These are phyloP conservation scores for Elegia similella DNA, from an alignment of 2,888 invertebrate genomes.

Conservation along the genomic window DNA sequence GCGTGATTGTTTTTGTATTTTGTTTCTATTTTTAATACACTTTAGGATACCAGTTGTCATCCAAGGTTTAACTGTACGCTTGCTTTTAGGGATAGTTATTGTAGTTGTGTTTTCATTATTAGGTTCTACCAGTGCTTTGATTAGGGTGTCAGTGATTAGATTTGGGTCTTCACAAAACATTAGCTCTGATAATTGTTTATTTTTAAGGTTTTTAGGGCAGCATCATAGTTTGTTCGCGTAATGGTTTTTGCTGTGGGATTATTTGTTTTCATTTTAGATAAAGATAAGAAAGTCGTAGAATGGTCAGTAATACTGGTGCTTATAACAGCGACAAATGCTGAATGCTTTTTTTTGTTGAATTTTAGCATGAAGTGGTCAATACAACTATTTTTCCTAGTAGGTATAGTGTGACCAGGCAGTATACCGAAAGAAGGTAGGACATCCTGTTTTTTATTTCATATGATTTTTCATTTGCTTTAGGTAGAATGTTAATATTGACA, in stretches of 20 bases:
- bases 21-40: too few relatives aligned
- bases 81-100: not conserved
- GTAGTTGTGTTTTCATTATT: not conserved
- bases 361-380: not conserved
- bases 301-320: not conserved
- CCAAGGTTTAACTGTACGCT: too few relatives aligned
- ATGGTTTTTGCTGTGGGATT: not conserved
- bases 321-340: not conserved
- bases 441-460: not conserved
- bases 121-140: not conserved
- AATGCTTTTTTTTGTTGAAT: not conserved
- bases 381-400: not conserved
- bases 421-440: not conserved
- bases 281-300: not conserved
- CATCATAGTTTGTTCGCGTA: not conserved
- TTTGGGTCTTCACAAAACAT: conserved; percentile 1
- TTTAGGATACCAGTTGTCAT: too few relatives aligned
- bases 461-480: not conserved
- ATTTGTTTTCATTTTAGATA: not conserved
- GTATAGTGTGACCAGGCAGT: not conserved
- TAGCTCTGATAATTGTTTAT: conserved; percentile 4
- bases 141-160: not conserved
- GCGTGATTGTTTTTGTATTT: too few relatives aligned
- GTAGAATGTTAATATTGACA: not conserved
- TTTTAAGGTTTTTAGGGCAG: not conserved